These are phyloP conservation scores for Coregonus sp. DNA, from an alignment of 2,797 vertebrate genomes.

Conservation along the genomic window DNA sequence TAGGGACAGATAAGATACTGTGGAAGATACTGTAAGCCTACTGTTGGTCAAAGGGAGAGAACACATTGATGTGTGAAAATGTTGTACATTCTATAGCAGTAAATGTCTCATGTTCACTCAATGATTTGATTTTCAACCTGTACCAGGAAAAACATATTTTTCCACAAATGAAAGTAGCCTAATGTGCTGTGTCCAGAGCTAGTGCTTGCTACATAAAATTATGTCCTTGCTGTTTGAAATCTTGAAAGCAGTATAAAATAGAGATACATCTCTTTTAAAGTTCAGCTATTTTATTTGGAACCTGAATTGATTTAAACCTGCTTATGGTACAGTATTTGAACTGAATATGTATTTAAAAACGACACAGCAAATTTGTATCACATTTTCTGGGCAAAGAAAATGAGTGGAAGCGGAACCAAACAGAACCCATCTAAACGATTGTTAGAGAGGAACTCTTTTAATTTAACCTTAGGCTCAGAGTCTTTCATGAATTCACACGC, in stretches of 20 bases:
- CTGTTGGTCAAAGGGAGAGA: not conserved
- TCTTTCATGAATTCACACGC: slow-evolving; percentile 12
- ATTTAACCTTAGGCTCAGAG: not conserved
- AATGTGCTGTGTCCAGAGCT: not conserved
- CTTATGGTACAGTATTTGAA: slow-evolving; percentile 42
- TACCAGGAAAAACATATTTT: not conserved
- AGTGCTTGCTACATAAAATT: slow-evolving; percentile 23
- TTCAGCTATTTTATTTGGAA: slow-evolving; percentile 5
- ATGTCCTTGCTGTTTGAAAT: slow-evolving; percentile 25
- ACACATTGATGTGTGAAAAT: not conserved
- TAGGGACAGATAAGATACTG: too few species aligned
- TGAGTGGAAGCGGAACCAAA: slow-evolving; percentile 4
- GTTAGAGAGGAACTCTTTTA: slow-evolving; percentile 36
- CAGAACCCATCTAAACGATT: slow-evolving; percentile 14
- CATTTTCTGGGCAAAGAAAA: not conserved
- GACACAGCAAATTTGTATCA: slow-evolving; percentile 32
- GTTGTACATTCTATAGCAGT: not conserved
- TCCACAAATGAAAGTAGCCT: not conserved
- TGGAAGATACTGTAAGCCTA: too few species aligned
- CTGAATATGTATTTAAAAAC: slow-evolving; percentile 38
- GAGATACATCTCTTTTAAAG: not conserved
- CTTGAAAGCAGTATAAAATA: slow-evolving; percentile 22
- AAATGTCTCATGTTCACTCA: not conserved
- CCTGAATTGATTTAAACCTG: slow-evolving; percentile 48
- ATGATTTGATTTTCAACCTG: not conserved